Evolutionary conservation across 1,140 invertebrate species (phyloP).

Genomic region (honey bee (Apis mellifera)): Amel_HAv3.1 CM009931.2:6945001-6945500

Average conservation of each 20-base stretch:
- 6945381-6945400: slow-evolving; percentile 35
- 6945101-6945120: slow-evolving; percentile 25
- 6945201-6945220: slow-evolving; percentile 25
- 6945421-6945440: background rate
- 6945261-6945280: slow-evolving; percentile 17
- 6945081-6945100: slow-evolving; percentile 11
- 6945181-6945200: background rate
- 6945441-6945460: background rate
- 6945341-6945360: slow-evolving; percentile 38
- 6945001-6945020: background rate
- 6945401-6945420: slow-evolving; percentile 19
- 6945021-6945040: background rate
- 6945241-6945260: slow-evolving; percentile 16
- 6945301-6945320: background rate
- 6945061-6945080: too few species aligned
- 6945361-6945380: slow-evolving; percentile 50
- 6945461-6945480: slow-evolving; percentile 28
- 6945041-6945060: background rate
- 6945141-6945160: too few species aligned
- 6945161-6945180: too few species aligned
- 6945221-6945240: slow-evolving; percentile 55
- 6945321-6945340: slow-evolving; percentile 13
- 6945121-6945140: slow-evolving; percentile 48
- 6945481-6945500: slow-evolving; percentile 46
- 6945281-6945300: background rate